These are phyloP conservation scores for Zaprionus ghesquierei DNA, from an alignment of 1,140 invertebrate species.

Conservation along the genomic window DNA sequence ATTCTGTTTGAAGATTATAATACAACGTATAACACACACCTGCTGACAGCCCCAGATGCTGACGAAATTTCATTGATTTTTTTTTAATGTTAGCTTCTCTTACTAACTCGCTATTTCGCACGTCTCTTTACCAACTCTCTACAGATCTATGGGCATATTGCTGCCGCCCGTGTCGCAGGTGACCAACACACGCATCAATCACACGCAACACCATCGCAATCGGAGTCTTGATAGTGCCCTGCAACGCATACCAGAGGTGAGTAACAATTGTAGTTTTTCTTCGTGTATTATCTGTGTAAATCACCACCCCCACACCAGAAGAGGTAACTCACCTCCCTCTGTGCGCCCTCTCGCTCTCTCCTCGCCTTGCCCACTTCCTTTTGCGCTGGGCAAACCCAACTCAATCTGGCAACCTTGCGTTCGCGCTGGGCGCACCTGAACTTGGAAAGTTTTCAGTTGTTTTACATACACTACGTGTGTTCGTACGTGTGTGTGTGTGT, in stretches of 20 bases:
- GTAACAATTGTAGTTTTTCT: constrained; percentile 14
- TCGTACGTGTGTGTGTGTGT: constrained; percentile 13
- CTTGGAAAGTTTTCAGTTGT: constrained; percentile 50
- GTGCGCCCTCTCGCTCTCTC: not conserved
- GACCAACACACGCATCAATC: constrained; percentile 82
- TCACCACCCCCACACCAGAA: not conserved
- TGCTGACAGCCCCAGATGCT: constrained; percentile 22
- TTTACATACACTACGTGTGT: constrained; percentile 9
- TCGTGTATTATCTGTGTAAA: not conserved
- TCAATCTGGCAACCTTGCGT: constrained; percentile 2
- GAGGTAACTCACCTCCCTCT: not conserved
- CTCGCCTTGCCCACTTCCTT: not conserved
- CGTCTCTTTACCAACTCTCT: no score
- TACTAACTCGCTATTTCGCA: constrained; percentile 1
- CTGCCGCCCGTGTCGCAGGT: constrained; percentile 88
- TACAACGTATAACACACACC: not conserved
- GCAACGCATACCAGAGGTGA: constrained; percentile 92
- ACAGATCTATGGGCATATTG: constrained; percentile 90
- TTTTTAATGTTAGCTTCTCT: constrained; percentile 11
- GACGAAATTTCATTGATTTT: constrained; percentile 56
- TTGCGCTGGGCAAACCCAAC: not conserved
- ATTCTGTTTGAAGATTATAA: not conserved
- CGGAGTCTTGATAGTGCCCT: constrained; percentile 93
- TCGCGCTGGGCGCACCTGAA: constrained; percentile 23
- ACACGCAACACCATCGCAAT: constrained; percentile 92